Base-by-base conservation (phyloP, 2,797 vertebrate species). In the Spinus pinus region DNA sequence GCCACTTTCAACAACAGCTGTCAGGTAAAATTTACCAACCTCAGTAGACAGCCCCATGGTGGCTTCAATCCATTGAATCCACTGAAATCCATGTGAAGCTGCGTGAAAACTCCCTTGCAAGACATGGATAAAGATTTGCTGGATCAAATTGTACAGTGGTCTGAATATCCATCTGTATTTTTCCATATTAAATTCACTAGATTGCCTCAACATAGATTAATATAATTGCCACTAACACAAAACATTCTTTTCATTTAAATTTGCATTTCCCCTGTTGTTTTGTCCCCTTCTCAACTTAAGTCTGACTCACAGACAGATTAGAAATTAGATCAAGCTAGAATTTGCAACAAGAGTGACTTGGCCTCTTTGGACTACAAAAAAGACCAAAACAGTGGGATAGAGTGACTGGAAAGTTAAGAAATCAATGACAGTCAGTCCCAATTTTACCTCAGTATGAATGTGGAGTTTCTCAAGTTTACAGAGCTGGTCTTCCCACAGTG, bases 301-400 rank as follows among this genome's bases (percentile, higher is more conserved):
- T 84, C 80, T 73, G 78, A 77, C 60, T 82, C 86, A 67, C 28
- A 77, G 44, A 77, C n/a, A 81, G 53, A 87, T 91, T 14, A 93
- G 64, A 92, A 92, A 91, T 65, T 46, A 70, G 49, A 91, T 74
- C 78, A 89, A 82, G 46, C 62, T 70, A 64, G 60, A 94, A 89
- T 54, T 7, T 87, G 19, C 72, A 67, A 44, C 27, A 57, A 33
- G 54, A 57, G 41, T 44, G 35, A 86, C 60, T 93, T 50, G 44
- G 81, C 53, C 53, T 85, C 65, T 74, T 78, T 65, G 81, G 57
- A 82, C 78, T 73, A 53, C 46, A 70, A 33, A 69, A 71, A 82
- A 54, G n/a, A 19, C 5, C 27, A 20, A n/a, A 83, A 85, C 10
- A 6, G 75, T 9, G 41, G 18, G 30, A 81, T 2, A 60, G 31